A percentile compares a stretch with the other conserved stretches of the same genome.
Conservation (phyloP, 1,140 invertebrate species). For the Asobara japonica region DNA sequence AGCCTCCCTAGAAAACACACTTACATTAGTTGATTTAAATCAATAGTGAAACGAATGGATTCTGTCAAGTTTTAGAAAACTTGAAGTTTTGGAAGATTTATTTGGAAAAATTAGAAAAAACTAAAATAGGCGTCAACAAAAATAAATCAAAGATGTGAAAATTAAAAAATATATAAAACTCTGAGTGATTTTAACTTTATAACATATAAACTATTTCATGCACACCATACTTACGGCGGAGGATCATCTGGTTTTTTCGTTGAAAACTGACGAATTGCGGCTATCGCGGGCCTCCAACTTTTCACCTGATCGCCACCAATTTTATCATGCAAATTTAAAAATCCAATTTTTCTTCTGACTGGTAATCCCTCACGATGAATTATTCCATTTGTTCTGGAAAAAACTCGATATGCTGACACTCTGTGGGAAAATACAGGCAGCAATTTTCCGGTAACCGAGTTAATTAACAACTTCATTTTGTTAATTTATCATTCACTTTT, state of each 20-base stretch:
- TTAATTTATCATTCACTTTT: too few relatives aligned
- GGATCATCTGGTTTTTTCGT: conserved; percentile 45
- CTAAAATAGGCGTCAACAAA: too few relatives aligned
- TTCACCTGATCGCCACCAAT: background rate
- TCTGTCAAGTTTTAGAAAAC: too few relatives aligned
- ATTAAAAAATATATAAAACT: conserved; percentile 8
- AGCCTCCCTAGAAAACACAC: background rate
- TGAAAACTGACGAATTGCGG: conserved; percentile 45
- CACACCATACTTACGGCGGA: conserved; percentile 45
- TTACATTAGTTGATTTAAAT: too few relatives aligned
- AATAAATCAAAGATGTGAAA: background rate
- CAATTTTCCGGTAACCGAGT: background rate
- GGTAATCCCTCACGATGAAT: conserved; percentile 18
- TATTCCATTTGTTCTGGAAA: background rate
- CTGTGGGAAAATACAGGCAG: background rate
- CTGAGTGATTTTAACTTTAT: background rate
- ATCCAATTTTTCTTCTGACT: conserved; percentile 19
- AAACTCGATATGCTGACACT: background rate
- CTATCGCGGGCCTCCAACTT: conserved; percentile 25
- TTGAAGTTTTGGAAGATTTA: background rate
- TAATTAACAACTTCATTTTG: background rate
- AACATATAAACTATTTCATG: too few relatives aligned
- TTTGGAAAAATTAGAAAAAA: too few relatives aligned
- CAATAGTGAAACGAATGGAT: too few relatives aligned
- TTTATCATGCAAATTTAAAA: background rate